These are phyloP conservation scores for Nomada fucata DNA, from an alignment of 2,888 invertebrate species.

Conservation along the genomic window DNA sequence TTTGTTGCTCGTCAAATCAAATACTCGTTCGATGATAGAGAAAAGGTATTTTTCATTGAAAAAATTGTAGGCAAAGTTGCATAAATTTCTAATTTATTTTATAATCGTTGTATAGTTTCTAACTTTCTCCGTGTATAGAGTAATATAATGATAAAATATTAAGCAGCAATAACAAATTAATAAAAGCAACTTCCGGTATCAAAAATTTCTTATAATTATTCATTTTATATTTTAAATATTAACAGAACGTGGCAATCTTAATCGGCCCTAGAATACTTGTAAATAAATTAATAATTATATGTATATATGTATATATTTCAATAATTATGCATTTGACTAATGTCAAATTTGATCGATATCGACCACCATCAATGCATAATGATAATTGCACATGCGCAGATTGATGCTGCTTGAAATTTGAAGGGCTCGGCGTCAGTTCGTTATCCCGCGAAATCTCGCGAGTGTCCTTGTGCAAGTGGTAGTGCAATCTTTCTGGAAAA, in stretches of 20 bases:
- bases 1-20: slow-evolving; percentile 29
- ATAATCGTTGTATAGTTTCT: background rate
- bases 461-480: background rate
- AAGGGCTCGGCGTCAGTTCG: slow-evolving; percentile 3
- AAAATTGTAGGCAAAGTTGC: background rate
- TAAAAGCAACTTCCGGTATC: slow-evolving; percentile 11
- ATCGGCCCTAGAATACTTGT: background rate
- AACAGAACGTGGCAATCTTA: background rate
- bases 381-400: slow-evolving; percentile 1
- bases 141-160: background rate
- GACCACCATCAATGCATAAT: slow-evolving; percentile 16
- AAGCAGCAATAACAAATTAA: background rate
- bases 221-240: background rate
- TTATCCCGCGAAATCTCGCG: background rate
- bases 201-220: background rate
- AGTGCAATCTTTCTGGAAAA: slow-evolving; percentile 1
- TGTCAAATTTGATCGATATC: slow-evolving; percentile 27
- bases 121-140: background rate
- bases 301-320: background rate
- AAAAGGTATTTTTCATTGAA: background rate
- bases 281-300: slow-evolving; percentile 3
- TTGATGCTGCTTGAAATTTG: slow-evolving; percentile 5
- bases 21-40: slow-evolving; percentile 14
- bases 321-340: background rate
- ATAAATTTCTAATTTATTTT: slow-evolving; percentile 12